Conservation (phyloP, 2,888 invertebrate genomes). For the Automeris io region DNA sequence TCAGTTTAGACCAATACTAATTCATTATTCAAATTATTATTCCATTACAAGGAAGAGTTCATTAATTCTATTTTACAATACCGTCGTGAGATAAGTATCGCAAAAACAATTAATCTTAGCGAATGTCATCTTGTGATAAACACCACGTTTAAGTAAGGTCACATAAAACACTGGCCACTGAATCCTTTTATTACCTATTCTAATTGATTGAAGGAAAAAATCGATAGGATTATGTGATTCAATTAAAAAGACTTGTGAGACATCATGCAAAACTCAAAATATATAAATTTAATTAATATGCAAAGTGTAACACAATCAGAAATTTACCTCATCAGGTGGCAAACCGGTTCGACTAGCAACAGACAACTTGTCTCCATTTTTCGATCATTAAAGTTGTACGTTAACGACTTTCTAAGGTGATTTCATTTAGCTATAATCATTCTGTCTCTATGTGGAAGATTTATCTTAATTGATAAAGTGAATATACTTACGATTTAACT, state of each 20-base stretch:
- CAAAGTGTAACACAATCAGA: slow-evolving; percentile 45
- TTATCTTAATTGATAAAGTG: neutral
- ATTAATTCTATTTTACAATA: neutral
- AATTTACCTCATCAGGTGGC: slow-evolving; percentile 66
- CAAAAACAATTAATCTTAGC: neutral
- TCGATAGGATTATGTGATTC: slow-evolving; percentile 11
- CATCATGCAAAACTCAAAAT: slow-evolving; percentile 42
- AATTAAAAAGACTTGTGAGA: slow-evolving; percentile 28
- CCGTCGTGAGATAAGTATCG: neutral
- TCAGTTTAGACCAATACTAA: no score
- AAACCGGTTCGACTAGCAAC: slow-evolving; percentile 68
- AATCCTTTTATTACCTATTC: slow-evolving; percentile 2
- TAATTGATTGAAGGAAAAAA: neutral
- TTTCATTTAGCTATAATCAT: slow-evolving; percentile 10
- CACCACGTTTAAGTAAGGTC: neutral
- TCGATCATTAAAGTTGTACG: slow-evolving; percentile 32
- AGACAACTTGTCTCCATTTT: slow-evolving; percentile 62
- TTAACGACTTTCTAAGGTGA: slow-evolving; percentile 36
- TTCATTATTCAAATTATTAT: no score
- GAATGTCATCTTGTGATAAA: neutral
- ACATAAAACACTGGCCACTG: neutral
- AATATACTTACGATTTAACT: neutral
- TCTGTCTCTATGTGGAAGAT: no score
- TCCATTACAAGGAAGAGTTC: neutral
- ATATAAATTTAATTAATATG: slow-evolving; percentile 61